phyloP scores from a whole-genome alignment of 1,140 invertebrate genomes.

The Asobara japonica region DNA sequence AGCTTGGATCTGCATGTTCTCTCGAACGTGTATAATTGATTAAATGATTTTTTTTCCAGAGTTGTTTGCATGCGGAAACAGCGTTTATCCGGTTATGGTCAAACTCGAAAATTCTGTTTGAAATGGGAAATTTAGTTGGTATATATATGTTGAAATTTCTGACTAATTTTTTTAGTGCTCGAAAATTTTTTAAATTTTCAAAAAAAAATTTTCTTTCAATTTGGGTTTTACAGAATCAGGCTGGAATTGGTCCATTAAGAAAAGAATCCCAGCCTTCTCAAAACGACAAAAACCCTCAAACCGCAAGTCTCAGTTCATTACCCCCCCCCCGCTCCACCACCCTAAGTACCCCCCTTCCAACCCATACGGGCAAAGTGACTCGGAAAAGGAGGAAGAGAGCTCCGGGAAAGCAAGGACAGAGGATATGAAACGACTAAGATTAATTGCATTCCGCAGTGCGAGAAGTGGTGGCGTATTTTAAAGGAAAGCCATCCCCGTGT shows the following conservation, averaged over 20 bases:
- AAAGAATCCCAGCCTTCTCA: neutral
- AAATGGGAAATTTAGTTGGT: no score
- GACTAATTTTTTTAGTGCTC: no score
- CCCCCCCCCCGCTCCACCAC: conserved; percentile 56
- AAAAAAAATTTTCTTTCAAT: no score
- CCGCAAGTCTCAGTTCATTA: conserved; percentile 66
- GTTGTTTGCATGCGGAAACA: neutral
- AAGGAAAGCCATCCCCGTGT: conserved; percentile 52
- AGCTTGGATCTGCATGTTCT: conserved; percentile 15
- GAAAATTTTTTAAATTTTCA: no score
- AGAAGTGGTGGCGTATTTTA: conserved; percentile 62
- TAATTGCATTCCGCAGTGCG: conserved; percentile 63
- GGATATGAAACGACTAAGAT: conserved; percentile 59
- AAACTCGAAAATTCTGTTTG: neutral
- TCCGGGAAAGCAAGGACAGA: conserved; percentile 33
- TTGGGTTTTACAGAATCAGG: no score
- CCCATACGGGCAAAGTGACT: conserved; percentile 22
- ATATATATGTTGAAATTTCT: no score
- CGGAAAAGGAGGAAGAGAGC: conserved; percentile 36
- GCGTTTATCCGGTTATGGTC: neutral
- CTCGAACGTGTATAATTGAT: conserved; percentile 15
- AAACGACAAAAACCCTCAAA: conserved; percentile 39
- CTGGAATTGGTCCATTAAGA: no score
- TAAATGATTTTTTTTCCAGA: conserved; percentile 4
- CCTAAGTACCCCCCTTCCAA: conserved; percentile 42